Conservation (phyloP, 2,888 invertebrate species). For the Hylaea fasciaria region DNA sequence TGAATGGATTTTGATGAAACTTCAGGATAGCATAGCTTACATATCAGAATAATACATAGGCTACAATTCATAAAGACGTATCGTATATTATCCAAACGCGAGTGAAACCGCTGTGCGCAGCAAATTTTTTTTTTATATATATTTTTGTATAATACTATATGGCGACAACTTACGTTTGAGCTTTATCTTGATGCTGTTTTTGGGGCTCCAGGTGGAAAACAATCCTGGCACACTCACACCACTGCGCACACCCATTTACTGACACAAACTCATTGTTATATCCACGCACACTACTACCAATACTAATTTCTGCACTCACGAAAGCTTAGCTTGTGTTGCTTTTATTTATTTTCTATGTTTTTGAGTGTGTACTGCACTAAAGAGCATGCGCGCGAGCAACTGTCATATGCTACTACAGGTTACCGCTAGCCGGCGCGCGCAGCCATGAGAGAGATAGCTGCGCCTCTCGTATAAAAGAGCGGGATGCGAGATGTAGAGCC, state of each 20-base stretch:
- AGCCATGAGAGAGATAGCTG: constrained; percentile 48
- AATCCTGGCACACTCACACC: constrained; percentile 77
- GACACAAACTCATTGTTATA: constrained; percentile 66
- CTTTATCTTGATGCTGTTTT: constrained; percentile 82
- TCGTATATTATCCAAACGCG: no score
- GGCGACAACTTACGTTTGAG: constrained; percentile 73
- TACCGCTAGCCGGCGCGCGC: constrained; percentile 70
- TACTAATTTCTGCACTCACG: constrained; percentile 35
- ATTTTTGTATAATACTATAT: neutral
- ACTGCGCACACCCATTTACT: constrained; percentile 81
- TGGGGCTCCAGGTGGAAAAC: constrained; percentile 80
- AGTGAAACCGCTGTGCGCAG: no score
- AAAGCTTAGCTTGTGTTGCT: constrained; percentile 38
- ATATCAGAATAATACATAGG: no score
- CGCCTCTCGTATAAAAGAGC: constrained; percentile 37
- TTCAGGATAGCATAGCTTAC: no score
- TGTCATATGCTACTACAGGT: constrained; percentile 68
- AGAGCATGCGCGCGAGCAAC: constrained; percentile 76
- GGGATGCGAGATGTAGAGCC: constrained; percentile 52
- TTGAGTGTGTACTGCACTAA: constrained; percentile 61
- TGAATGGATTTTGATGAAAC: no score
- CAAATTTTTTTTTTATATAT: neutral
- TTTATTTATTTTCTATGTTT: constrained; percentile 38
- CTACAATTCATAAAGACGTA: no score
- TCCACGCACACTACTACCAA: constrained; percentile 52